These are phyloP conservation scores for Daphoenositta chrysoptera DNA, from an alignment of 2,113 vertebrate genomes.

Conservation along the genomic window DNA sequence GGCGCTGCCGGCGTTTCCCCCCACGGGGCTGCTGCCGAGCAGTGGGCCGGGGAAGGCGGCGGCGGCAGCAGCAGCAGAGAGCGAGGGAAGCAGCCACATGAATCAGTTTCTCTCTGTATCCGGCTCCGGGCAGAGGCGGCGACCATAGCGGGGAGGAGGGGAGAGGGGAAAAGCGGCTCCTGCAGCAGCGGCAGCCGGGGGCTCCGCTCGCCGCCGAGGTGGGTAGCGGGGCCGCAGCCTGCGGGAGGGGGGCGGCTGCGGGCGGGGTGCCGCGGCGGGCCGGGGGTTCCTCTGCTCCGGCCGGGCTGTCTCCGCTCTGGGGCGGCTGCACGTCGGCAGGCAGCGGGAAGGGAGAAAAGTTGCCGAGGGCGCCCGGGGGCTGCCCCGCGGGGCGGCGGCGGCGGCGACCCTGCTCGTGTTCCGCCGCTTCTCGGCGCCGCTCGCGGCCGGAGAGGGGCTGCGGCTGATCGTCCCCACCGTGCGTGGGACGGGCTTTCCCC, in stretches of 20 bases:
- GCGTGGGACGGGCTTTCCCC: not conserved
- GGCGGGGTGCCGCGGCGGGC: not conserved
- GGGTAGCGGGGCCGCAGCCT: not conserved
- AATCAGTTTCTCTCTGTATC: conserved; percentile 37
- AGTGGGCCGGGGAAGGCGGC: not conserved
- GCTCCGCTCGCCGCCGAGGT: not conserved
- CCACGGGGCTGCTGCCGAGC: not conserved
- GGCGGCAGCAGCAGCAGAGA: not conserved
- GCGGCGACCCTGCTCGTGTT: not conserved
- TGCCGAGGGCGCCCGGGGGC: not conserved
- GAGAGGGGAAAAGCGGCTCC: not conserved
- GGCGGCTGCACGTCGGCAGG: not conserved
- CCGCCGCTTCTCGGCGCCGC: not conserved
- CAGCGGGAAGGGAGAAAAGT: not conserved
- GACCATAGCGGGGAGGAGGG: conserved; percentile 25
- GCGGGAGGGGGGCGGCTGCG: not conserved
- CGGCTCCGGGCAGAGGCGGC: conserved; percentile 53
- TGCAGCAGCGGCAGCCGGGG: not conserved
- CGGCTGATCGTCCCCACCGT: not conserved
- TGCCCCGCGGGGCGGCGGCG: not conserved
- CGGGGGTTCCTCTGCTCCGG: not conserved
- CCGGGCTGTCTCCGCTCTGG: not conserved
- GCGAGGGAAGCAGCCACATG: not conserved
- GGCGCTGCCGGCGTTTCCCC: not conserved
- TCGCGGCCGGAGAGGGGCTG: not conserved